These are phyloP conservation scores for Thaleichthys pacificus DNA, from an alignment of 2,797 vertebrate species.

Conservation along the genomic window DNA sequence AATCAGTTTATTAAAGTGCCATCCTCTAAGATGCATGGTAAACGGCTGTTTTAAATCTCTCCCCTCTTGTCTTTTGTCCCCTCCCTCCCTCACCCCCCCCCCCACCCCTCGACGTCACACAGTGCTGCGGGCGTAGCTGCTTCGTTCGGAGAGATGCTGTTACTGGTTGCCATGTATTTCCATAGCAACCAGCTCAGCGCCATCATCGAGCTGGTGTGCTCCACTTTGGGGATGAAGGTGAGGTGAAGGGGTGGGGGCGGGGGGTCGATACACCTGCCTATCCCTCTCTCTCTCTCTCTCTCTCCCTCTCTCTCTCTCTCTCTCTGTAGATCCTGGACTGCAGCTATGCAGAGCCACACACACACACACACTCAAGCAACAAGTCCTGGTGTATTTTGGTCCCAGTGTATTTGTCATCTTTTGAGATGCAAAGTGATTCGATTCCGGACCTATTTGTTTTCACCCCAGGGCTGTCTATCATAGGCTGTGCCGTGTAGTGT, in stretches of 20 bases:
- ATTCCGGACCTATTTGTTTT: slow-evolving; percentile 65
- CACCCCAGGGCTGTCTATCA: slow-evolving; percentile 55
- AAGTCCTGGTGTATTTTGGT: slow-evolving; percentile 59
- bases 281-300: slow-evolving; percentile 15
- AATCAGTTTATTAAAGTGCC: slow-evolving; percentile 49
- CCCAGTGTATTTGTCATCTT: slow-evolving; percentile 62
- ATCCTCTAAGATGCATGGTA: slow-evolving; percentile 40
- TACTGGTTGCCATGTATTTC: slow-evolving; percentile 99
- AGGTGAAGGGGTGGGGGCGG: slow-evolving; percentile 50
- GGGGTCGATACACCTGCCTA: slow-evolving; percentile 63
- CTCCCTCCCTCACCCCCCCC: neutral
- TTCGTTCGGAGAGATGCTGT: slow-evolving; percentile 98
- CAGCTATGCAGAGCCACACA: slow-evolving; percentile 37
- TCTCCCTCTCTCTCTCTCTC: too few species aligned
- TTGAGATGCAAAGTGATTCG: slow-evolving; percentile 71
- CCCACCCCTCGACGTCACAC: slow-evolving; percentile 40
- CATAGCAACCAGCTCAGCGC: slow-evolving; percentile 98
- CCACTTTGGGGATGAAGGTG: slow-evolving; percentile 99
- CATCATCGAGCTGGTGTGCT: slow-evolving; percentile 98
- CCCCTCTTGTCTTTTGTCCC: slow-evolving; percentile 16
- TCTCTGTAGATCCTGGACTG: slow-evolving; percentile 25
- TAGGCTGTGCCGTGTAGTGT: slow-evolving; percentile 60
- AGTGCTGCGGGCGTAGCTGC: slow-evolving; percentile 97
- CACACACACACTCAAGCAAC: slow-evolving; percentile 41
- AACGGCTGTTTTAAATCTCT: slow-evolving; percentile 36